phyloP scores from a whole-genome alignment of 2,888 invertebrate species.

The Julus scandinavius region DNA sequence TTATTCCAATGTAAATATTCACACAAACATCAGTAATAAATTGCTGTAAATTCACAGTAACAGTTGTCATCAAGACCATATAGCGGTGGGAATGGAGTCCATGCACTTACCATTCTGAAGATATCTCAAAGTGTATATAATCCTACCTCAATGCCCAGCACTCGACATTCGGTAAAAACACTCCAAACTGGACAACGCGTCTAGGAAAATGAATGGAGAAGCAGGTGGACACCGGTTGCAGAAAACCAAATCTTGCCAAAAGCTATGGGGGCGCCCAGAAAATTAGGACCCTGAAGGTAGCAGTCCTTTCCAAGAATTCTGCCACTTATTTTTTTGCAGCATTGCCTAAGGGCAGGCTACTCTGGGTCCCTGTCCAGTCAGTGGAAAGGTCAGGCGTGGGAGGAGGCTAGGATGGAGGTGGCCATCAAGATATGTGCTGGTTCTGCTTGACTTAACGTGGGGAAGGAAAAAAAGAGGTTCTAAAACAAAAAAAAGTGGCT shows the following conservation, averaged over 20 bases:
- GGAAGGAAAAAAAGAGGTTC: constrained; percentile 17
- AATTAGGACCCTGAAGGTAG: background rate
- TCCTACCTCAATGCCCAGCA: background rate
- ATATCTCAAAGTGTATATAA: background rate
- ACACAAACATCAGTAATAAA: no score
- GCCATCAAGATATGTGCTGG: constrained; percentile 13
- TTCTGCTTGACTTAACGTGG: background rate
- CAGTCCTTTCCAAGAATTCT: background rate
- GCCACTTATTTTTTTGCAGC: background rate
- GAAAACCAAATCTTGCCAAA: background rate
- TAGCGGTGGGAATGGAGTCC: no score
- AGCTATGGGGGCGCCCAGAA: background rate
- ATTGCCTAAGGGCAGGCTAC: constrained; percentile 12
- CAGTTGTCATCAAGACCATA: no score
- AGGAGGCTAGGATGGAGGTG: constrained; percentile 40
- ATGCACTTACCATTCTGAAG: constrained; percentile 17
- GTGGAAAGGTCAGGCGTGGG: constrained; percentile 3
- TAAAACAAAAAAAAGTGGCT: background rate
- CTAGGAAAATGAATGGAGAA: background rate
- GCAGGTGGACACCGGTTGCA: constrained; percentile 19
- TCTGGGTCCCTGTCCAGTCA: constrained; percentile 36
- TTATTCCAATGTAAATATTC: no score
- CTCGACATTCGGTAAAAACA: background rate
- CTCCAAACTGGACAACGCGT: constrained; percentile 4
- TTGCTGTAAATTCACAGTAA: no score